These are phyloP conservation scores for Cerastis leucographa DNA, from an alignment of 2,888 invertebrate species.

Conservation along the genomic window DNA sequence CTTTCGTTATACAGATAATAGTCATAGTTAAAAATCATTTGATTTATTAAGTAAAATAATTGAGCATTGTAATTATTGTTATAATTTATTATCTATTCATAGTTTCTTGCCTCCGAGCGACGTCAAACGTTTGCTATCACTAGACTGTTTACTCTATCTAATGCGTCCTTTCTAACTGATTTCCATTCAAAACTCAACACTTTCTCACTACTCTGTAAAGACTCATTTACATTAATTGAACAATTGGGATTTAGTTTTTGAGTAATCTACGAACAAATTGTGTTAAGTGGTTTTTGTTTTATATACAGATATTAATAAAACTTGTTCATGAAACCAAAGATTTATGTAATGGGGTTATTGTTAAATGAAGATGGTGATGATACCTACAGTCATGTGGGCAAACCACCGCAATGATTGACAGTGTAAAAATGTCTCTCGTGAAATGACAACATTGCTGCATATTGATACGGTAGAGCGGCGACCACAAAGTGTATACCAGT, in stretches of 20 bases:
- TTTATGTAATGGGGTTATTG: background rate
- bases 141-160: conserved; percentile 17
- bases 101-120: background rate
- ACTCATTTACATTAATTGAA: conserved; percentile 9
- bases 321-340: too few relatives aligned
- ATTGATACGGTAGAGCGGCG: background rate
- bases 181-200: conserved; percentile 22
- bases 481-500: background rate
- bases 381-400: background rate
- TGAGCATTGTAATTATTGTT: conserved; percentile 1
- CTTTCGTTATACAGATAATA: background rate
- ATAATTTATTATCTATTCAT: conserved; percentile 4
- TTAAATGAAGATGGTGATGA: background rate
- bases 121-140: conserved; percentile 16
- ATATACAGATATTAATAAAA: background rate
- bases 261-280: background rate
- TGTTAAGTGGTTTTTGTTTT: conserved; percentile 15
- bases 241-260: background rate
- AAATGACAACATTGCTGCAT: background rate
- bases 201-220: conserved; percentile 8
- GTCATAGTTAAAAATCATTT: background rate
- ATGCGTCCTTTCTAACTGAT: conserved; percentile 19
- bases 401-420: background rate
- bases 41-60: conserved; percentile 3
- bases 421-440: background rate